Base-by-base conservation (phyloP, 2,797 vertebrate species). In the Clangula hyemalis region DNA sequence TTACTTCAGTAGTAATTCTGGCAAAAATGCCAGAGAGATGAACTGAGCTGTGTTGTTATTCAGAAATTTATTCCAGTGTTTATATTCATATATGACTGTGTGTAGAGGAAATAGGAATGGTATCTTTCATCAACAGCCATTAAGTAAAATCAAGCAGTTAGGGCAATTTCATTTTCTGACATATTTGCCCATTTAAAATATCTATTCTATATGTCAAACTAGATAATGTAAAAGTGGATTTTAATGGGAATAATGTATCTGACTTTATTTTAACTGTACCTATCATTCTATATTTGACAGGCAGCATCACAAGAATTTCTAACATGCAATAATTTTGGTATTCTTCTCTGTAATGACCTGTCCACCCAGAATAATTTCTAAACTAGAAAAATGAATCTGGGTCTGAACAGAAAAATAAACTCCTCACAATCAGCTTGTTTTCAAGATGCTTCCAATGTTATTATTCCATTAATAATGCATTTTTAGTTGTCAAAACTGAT, bases 391-490 rank as follows among this genome's bases (percentile, higher is more conserved):
- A 93, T 91, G 88, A 93, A 89, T 92, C 93, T 93, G 38, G 30
- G 57, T 75, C 80, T 32, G 87, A 96, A 89, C 47, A 89, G 89
- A 93, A 95, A 96, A 97, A 96, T 95, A 96, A 97, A 97, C 93
- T 95, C 90, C 43, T 80, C 80, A 88, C 92, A 91, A 93, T 95
- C 97, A 78, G 80, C 90, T 96, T 94, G 91, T 94, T 79, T 97
- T 97, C 95, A 94, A 96, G 97, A 95, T 89, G 87, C 92, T 96
- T 96, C 96, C 96, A 94, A 90, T 87, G 85, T 96, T 96, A 97
- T 97, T 97, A 97, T 97, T 97, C 96, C 97, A 98, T 98, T 98
- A 98, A 98, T 98, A 97, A 98, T 97, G 96, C 95, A 97, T 98
- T 97, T 98, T 97, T 92, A 93, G 91, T 96, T 98, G 97, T 98